A percentile compares a stretch with the other conserved stretches of the same genome.
These are phyloP conservation scores for Cephus pulcher DNA, from an alignment of 2,888 invertebrate genomes.

Conservation along the genomic window DNA sequence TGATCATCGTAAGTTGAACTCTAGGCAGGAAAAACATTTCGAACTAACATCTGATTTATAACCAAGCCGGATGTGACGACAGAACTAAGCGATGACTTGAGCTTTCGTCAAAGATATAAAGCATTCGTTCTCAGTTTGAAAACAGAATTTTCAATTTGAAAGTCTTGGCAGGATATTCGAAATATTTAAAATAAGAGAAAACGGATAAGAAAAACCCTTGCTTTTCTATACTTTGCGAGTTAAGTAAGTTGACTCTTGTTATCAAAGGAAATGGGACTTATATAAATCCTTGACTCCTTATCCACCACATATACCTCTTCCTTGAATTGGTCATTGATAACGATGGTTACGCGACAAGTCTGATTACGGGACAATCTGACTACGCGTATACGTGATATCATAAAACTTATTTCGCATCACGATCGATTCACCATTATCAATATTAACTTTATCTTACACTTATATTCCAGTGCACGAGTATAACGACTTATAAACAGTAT, in stretches of 20 bases:
- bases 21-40: background rate
- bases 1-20: background rate
- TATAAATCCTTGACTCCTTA: constrained; percentile 1
- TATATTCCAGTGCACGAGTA: background rate
- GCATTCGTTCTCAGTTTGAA: background rate
- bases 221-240: background rate
- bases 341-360: background rate
- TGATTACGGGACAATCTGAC: background rate
- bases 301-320: background rate
- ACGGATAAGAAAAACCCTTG: background rate
- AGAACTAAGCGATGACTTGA: background rate
- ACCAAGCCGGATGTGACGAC: background rate
- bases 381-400: background rate
- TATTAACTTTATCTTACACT: background rate
- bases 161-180: background rate
- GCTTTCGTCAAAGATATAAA: background rate
- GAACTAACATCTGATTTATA: background rate
- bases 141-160: background rate
- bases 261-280: background rate
- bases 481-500: too few species aligned
- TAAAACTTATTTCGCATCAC: background rate
- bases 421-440: background rate
- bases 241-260: background rate
- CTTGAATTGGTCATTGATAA: background rate
- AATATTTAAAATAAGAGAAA: background rate